Evolutionary conservation across 1,140 invertebrate genomes (phyloP), one percentile per base, ranked within the genome.

Genomic region (Pogonomyrmex barbatus): DNA sequence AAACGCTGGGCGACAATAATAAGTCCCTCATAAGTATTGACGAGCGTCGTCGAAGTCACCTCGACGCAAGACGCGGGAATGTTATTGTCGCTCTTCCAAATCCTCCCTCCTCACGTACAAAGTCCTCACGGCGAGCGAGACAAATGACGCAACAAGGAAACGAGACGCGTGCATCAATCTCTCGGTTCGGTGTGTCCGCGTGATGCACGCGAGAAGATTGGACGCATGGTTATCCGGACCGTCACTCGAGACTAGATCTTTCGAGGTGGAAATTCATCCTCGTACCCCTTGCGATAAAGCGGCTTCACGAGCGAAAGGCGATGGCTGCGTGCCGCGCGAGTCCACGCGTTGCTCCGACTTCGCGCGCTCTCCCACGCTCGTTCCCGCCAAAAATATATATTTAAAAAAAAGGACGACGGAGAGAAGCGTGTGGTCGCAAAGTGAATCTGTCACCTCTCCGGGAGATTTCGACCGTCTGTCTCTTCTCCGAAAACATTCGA

Each of bases 371-470:
- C 52, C 24, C 14, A 73, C 14, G 17, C 68, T 56, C 33, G 3
- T 73, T 73, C 70, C 70, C 70, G 70, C 70, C 70, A 56, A 73
- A 63, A 73, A 73, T 17, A 5, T 14, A 9, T 1, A 33, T 56
- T 73, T 56, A 39, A 54, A 73, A 39, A 42, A 4, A 6, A 14
- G 3, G 9, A 4, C 36, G 1, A 4, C 5, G 10, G 39, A 42
- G 2, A 24, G 24, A 24, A 24, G 33, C 62, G 33, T 6, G 63
- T 9, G 63, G 9, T 39, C n/a, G 4, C 58, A 14, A 62, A 8
- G 17, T 2, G 10, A 10, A 10, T 12, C 9, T 9, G 8, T 42
- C 8, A 4, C 33, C 33, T 36, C 30, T 17, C 33, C 5, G 24
- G 24, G 24, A 24, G 24, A 17, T 8, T 8, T 54, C 2, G 24